These are phyloP conservation scores for Rhinolophus sinicus DNA, from an alignment of 2,113 vertebrate genomes.

Conservation along the genomic window DNA sequence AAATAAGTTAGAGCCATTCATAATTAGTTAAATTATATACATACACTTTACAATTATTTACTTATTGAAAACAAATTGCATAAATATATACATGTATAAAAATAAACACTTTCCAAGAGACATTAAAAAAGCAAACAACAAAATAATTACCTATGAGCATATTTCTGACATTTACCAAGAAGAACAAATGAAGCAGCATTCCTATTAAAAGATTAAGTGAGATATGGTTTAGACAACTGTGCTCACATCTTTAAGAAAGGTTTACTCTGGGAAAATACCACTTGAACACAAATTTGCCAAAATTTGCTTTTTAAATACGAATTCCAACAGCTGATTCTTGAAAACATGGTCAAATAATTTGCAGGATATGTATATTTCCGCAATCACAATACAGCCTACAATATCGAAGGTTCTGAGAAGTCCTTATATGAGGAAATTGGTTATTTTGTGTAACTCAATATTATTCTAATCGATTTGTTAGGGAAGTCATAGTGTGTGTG, in stretches of 20 bases:
- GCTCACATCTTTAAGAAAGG: background rate
- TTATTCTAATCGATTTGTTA: constrained; percentile 28
- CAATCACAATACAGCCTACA: background rate
- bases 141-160: background rate
- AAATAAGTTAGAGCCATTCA: background rate
- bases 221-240: background rate
- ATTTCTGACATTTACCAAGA: constrained; percentile 5
- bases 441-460: constrained; percentile 42
- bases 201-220: background rate
- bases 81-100: background rate
- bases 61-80: background rate
- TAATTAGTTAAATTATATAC: background rate
- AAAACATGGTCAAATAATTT: background rate
- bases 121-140: constrained; percentile 11
- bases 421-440: background rate
- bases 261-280: background rate
- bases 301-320: constrained; percentile 24
- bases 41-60: background rate
- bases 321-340: background rate
- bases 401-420: background rate
- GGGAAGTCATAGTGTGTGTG: background rate
- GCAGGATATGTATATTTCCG: background rate
- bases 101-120: constrained; percentile 34
- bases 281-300: background rate
- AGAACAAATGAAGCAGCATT: constrained; percentile 17